Conservation (phyloP, 2,888 invertebrate species). For the Clitarchus hookeri region DNA sequence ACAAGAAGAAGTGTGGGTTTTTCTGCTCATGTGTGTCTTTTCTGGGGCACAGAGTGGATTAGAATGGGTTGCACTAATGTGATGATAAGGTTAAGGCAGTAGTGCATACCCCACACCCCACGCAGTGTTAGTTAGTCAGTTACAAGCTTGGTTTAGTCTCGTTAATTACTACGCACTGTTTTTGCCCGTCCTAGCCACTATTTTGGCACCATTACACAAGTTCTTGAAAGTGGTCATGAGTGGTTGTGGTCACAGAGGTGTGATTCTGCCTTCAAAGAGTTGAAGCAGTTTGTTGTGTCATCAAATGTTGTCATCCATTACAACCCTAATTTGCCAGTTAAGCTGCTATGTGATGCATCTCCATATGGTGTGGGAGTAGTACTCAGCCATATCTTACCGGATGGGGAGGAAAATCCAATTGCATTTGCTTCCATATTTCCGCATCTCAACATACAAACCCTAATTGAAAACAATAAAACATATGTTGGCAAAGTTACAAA, state of each 20-base stretch:
- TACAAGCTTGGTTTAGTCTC: slow-evolving; percentile 23
- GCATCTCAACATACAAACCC: no score
- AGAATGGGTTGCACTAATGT: not conserved
- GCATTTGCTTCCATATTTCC: no score
- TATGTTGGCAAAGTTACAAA: no score
- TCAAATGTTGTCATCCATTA: not conserved
- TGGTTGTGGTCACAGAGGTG: not conserved
- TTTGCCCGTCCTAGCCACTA: slow-evolving; percentile 25
- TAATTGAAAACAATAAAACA: no score
- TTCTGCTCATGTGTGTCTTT: slow-evolving; percentile 7
- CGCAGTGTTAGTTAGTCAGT: slow-evolving; percentile 17
- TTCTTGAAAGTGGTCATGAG: not conserved
- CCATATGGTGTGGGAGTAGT: not conserved
- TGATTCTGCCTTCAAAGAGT: no score
- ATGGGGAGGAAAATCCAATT: slow-evolving; percentile 6
- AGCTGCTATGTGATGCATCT: not conserved
- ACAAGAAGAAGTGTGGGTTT: slow-evolving; percentile 16
- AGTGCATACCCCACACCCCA: not conserved
- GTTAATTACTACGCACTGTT: slow-evolving; percentile 31
- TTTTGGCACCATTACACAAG: slow-evolving; percentile 12
- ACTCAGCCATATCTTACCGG: not conserved
- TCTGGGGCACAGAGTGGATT: not conserved
- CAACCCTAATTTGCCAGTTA: not conserved
- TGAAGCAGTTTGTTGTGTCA: no score
- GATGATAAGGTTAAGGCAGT: slow-evolving; percentile 26